Conservation (phyloP, 2,797 vertebrate genomes). For the Lycodopsis pacificus region DNA sequence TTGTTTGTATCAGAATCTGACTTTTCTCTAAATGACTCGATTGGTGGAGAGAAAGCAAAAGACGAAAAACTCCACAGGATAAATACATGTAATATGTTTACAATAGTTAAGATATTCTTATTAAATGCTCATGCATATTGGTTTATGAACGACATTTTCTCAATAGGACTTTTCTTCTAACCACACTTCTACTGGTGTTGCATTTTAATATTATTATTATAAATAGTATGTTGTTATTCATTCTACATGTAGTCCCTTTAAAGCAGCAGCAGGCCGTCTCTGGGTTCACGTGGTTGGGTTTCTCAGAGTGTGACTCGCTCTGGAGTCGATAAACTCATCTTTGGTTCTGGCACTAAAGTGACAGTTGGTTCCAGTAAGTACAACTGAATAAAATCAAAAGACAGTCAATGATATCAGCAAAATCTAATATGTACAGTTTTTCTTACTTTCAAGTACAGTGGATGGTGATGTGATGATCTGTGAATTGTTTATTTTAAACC, state of each 20-base stretch:
- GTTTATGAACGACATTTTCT: not conserved
- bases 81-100: not conserved
- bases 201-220: not conserved
- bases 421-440: too few species aligned
- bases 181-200: not conserved
- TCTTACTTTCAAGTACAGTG: too few species aligned
- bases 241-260: not conserved
- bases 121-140: not conserved
- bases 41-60: not conserved
- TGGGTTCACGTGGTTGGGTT: not conserved
- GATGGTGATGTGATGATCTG: too few species aligned
- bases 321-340: slow-evolving; percentile 6
- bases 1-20: not conserved
- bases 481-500: too few species aligned
- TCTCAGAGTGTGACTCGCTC: slow-evolving; percentile 11
- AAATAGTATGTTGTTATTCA: too few species aligned
- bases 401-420: not conserved
- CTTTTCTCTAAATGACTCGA: not conserved
- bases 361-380: not conserved
- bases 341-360: not conserved
- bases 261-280: too few species aligned
- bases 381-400: not conserved
- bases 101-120: not conserved
- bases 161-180: not conserved
- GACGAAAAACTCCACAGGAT: not conserved